phyloP scores from a whole-genome alignment of 1,140 invertebrate genomes.

The Zaprionus gabonicus region DNA sequence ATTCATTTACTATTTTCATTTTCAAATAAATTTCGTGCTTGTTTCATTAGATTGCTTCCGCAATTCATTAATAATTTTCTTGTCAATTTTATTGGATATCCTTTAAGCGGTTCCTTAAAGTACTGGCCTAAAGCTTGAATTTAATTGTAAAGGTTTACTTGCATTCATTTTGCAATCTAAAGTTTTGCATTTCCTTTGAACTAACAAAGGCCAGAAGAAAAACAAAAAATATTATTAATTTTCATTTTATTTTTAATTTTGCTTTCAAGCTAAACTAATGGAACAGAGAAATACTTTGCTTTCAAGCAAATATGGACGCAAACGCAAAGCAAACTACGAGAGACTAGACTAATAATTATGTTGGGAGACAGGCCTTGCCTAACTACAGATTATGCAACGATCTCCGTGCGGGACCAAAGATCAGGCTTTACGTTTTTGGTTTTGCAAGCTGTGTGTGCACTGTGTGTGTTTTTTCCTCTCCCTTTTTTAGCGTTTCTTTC shows the following conservation, averaged over 20 bases:
- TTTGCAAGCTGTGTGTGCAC: not conserved
- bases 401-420: conserved; percentile 10
- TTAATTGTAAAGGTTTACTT: not conserved
- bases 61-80: not conserved
- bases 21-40: not conserved
- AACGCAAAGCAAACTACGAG: conserved; percentile 8
- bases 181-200: conserved; percentile 1
- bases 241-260: conserved; percentile 7
- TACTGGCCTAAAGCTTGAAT: not conserved
- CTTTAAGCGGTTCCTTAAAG: not conserved
- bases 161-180: not conserved
- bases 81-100: not conserved
- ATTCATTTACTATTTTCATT: not conserved
- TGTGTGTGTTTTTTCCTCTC: conserved; percentile 5
- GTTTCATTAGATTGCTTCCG: not conserved
- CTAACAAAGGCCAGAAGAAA: conserved; percentile 2
- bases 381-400: conserved; percentile 19
- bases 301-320: not conserved
- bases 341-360: conserved; percentile 19
- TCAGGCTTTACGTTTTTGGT: not conserved
- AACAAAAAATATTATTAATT: conserved; percentile 1
- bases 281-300: not conserved
- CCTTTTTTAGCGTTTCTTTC: not conserved
- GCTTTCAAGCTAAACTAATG: not conserved
- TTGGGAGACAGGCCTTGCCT: not conserved